Evolutionary conservation across 2,797 vertebrate species (phyloP).

Genomic region (Helicolenus hilgendorfi): DNA sequence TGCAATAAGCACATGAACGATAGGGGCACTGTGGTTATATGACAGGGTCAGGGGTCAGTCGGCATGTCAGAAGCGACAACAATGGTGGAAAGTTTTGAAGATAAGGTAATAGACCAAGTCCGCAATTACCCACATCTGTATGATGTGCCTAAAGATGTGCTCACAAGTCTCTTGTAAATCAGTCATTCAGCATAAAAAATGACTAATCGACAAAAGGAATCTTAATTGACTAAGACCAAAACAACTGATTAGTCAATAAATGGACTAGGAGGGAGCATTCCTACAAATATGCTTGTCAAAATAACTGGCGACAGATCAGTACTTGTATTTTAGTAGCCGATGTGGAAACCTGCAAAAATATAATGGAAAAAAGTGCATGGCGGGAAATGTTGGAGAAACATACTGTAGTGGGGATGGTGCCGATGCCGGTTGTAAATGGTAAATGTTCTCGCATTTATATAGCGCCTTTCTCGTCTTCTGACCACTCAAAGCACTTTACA

Average conservation of each 20-base stretch:
- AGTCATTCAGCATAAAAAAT: too few relatives aligned
- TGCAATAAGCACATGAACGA: not conserved
- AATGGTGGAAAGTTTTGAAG: not conserved
- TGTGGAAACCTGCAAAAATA: not conserved
- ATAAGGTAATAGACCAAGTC: not conserved
- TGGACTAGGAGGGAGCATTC: too few relatives aligned
- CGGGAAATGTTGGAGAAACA: not conserved
- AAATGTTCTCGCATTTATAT: too few relatives aligned
- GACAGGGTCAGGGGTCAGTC: not conserved
- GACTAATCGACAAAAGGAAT: too few relatives aligned
- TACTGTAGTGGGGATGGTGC: not conserved
- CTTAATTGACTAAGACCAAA: too few relatives aligned
- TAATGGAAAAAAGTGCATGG: not conserved
- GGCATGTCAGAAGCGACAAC: not conserved
- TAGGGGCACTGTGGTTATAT: not conserved
- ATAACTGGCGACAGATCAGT: not conserved
- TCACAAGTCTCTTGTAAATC: too few relatives aligned
- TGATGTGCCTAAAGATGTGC: too few relatives aligned
- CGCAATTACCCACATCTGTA: fast-evolving
- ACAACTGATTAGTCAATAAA: too few relatives aligned
- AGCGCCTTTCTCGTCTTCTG: too few relatives aligned
- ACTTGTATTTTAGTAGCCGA: not conserved
- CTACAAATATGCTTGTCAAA: not conserved
- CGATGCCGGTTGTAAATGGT: not conserved
- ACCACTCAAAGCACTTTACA: too few relatives aligned